A percentile compares a stretch with the other conserved stretches of the same genome.
Conservation (phyloP, 2,888 invertebrate genomes). For the Plebejus melissa region DNA sequence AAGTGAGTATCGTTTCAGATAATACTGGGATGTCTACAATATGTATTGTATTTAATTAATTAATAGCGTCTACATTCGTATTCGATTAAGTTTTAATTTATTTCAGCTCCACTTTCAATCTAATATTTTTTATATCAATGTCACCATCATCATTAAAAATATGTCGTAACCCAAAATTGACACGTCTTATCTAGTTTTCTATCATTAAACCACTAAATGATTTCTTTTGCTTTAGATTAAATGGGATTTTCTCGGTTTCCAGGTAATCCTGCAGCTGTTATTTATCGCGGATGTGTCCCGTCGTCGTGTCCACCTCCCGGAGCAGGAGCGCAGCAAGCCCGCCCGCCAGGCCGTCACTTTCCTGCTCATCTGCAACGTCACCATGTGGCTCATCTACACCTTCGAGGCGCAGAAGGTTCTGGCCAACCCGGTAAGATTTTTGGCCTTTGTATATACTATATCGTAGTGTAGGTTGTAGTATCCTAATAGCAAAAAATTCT, state of each 20-base stretch:
- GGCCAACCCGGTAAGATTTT: constrained; percentile 88
- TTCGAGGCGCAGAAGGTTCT: constrained; percentile 96
- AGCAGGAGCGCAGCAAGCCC: constrained; percentile 96
- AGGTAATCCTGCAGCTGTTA: constrained; percentile 94
- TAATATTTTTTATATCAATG: too few species aligned
- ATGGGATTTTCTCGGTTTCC: constrained; percentile 34
- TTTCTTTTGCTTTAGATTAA: background rate
- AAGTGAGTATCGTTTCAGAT: too few species aligned
- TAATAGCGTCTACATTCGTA: too few species aligned
- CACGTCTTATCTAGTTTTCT: too few species aligned
- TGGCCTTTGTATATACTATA: background rate
- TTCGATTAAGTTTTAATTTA: too few species aligned
- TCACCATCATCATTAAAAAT: too few species aligned
- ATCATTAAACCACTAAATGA: background rate
- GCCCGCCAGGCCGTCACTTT: constrained; percentile 97
- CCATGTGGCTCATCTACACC: constrained; percentile 97
- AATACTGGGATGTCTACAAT: too few species aligned
- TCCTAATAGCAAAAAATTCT: background rate
- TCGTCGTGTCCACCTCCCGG: constrained; percentile 92
- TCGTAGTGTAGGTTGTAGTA: background rate
- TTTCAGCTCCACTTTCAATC: too few species aligned
- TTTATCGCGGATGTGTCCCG: constrained; percentile 96
- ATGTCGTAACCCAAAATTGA: too few species aligned
- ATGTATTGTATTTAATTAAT: too few species aligned
- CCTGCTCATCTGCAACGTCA: constrained; percentile 95